Conservation (phyloP, 2,113 vertebrate species). For the Nyctereutes procyonoides region DNA sequence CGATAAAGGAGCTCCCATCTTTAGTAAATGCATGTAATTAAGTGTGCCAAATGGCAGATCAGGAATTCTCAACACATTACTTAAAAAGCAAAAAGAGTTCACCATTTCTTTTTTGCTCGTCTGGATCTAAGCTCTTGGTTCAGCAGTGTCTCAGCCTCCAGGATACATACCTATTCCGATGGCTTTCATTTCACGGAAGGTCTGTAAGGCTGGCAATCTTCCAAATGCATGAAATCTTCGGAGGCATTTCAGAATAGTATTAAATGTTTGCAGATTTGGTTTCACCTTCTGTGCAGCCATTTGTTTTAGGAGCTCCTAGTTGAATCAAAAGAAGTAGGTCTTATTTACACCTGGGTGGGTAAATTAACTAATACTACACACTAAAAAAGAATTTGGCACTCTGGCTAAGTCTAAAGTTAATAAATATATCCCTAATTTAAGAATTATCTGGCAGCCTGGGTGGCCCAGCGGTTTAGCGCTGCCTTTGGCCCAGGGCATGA, state of each 20-base stretch:
- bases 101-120: not conserved
- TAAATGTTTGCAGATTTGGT: constrained; percentile 94
- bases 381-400: not conserved
- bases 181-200: constrained; percentile 94
- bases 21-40: not conserved
- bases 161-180: constrained; percentile 87
- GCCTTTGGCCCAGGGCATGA: no score
- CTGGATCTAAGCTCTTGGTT: not conserved
- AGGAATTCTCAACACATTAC: not conserved
- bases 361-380: not conserved
- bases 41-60: not conserved
- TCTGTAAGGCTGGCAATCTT: constrained; percentile 81
- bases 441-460: not conserved
- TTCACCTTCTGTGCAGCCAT: constrained; percentile 93
- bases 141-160: not conserved
- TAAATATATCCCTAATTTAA: not conserved
- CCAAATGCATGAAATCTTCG: constrained; percentile 87
- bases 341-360: not conserved
- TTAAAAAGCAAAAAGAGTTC: not conserved
- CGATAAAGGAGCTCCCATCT: not conserved
- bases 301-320: constrained; percentile 92
- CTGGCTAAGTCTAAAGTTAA: not conserved
- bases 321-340: not conserved
- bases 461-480: no score
- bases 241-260: constrained; percentile 90